Percentiles rank a stretch among this genome's conserved stretches.
These are phyloP conservation scores for Nomada fucata DNA, from an alignment of 2,888 invertebrate species.

Conservation along the genomic window DNA sequence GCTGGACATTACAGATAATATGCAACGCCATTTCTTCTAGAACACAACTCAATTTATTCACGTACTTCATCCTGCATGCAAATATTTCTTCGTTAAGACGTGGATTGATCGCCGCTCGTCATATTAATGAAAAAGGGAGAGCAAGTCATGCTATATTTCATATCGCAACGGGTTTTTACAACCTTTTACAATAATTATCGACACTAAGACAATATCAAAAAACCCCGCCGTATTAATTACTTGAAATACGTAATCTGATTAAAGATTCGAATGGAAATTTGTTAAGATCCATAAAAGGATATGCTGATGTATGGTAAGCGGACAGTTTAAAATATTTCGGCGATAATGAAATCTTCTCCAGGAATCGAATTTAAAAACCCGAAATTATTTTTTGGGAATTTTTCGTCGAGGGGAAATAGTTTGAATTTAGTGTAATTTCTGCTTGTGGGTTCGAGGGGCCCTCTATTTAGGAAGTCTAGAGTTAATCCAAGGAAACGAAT, in stretches of 20 bases:
- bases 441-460: too few species aligned
- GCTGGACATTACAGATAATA: too few species aligned
- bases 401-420: too few species aligned
- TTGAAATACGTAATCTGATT: not conserved
- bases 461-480: too few species aligned
- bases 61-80: too few species aligned
- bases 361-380: not conserved
- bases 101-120: too few species aligned
- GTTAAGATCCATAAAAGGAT: not conserved
- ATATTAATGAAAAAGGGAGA: too few species aligned
- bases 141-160: too few species aligned
- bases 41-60: too few species aligned
- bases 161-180: not conserved
- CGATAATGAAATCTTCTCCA: not conserved
- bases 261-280: not conserved
- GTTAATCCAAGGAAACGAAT: not conserved
- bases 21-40: too few species aligned
- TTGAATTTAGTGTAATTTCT: too few species aligned
- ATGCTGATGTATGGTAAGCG: not conserved
- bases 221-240: not conserved
- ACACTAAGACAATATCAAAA: not conserved
- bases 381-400: not conserved
- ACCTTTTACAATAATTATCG: slow-evolving; percentile 4
- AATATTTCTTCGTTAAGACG: too few species aligned
- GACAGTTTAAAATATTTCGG: not conserved